These are phyloP conservation scores for Pseudochromis fuscus DNA, from an alignment of 2,797 vertebrate species.

Conservation along the genomic window DNA sequence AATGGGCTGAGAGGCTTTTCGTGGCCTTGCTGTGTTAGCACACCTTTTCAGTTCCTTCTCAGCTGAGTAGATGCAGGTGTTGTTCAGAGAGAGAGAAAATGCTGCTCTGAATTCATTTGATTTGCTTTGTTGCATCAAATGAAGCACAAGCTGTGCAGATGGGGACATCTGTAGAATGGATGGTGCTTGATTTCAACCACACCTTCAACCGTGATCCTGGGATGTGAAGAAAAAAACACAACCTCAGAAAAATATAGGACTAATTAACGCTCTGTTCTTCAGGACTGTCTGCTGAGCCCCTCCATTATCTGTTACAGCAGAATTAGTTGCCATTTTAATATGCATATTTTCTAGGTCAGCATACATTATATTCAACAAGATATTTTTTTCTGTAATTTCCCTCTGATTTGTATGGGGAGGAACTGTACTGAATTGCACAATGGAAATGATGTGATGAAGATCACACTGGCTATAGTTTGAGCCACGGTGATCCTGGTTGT, in stretches of 20 bases:
- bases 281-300: constrained; percentile 13
- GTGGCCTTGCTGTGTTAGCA: constrained; percentile 17
- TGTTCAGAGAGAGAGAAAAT: constrained; percentile 16
- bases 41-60: constrained; percentile 21
- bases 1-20: not conserved
- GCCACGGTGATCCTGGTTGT: constrained; percentile 23
- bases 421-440: constrained; percentile 24
- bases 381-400: constrained; percentile 14
- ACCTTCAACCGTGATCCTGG: constrained; percentile 32
- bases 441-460: constrained; percentile 43
- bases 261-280: constrained; percentile 53
- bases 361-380: constrained; percentile 25
- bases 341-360: constrained; percentile 56
- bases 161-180: constrained; percentile 49
- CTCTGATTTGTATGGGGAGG: constrained; percentile 37
- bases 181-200: constrained; percentile 41
- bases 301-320: constrained; percentile 17
- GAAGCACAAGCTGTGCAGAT: constrained; percentile 46
- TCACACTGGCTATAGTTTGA: constrained; percentile 27
- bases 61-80: constrained; percentile 31
- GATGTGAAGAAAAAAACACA: not conserved
- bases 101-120: constrained; percentile 33
- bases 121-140: constrained; percentile 50
- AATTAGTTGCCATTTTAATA: constrained; percentile 31
- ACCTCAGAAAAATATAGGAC: constrained; percentile 24